Conservation (phyloP, 1,140 invertebrate species). For the Oncopodura yosiiana region DNA sequence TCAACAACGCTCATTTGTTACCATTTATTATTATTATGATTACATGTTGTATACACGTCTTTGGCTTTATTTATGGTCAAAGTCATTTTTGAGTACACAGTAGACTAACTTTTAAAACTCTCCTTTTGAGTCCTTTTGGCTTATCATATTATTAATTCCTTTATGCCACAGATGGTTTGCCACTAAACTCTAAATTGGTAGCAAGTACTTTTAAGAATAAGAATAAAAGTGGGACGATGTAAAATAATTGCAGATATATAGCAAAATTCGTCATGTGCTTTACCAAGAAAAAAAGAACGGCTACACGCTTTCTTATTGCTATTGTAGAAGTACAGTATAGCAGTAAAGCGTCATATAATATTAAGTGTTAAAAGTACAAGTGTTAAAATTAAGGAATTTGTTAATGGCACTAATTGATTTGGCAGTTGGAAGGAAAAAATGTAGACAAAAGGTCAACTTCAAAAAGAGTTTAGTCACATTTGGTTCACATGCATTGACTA, state of each 20-base stretch:
- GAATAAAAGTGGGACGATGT: background rate
- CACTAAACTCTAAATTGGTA: too few relatives aligned
- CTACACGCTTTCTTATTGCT: background rate
- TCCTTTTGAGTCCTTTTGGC: too few relatives aligned
- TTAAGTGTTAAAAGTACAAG: background rate
- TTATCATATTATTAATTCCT: too few relatives aligned
- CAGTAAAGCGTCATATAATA: too few relatives aligned
- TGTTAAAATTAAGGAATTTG: background rate
- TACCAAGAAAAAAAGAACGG: background rate
- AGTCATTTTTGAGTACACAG: background rate
- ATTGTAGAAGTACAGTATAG: background rate
- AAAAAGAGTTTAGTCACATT: too few relatives aligned
- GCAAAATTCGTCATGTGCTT: background rate
- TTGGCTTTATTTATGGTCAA: background rate
- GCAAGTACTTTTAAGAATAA: too few relatives aligned
- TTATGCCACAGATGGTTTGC: too few relatives aligned
- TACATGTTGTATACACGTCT: background rate
- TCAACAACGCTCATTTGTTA: background rate
- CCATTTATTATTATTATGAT: background rate
- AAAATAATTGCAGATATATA: background rate
- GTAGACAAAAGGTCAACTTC: background rate
- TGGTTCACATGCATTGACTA: background rate
- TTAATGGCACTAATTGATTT: conserved; percentile 16
- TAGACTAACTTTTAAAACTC: too few relatives aligned
- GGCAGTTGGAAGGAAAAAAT: background rate